These are phyloP conservation scores for Tuta absoluta DNA, from an alignment of 2,888 invertebrate species.

Conservation along the genomic window DNA sequence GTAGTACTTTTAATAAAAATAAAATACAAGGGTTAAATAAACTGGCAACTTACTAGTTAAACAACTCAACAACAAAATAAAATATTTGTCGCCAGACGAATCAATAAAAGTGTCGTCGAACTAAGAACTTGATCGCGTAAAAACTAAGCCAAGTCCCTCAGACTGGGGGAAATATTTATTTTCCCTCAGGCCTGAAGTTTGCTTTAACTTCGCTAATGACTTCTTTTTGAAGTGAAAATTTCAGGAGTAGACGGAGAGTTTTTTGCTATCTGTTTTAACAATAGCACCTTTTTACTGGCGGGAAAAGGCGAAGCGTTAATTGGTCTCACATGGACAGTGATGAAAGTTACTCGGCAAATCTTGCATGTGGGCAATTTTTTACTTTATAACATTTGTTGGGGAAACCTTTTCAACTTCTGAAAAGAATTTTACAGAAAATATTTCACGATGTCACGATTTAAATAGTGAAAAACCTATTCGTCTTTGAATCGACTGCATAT, in stretches of 20 bases:
- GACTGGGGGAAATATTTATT: constrained; percentile 70
- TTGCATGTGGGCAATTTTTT: neutral
- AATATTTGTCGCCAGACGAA: neutral
- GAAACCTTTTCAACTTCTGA: no score
- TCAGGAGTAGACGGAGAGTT: constrained; percentile 62
- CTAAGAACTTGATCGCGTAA: constrained; percentile 7
- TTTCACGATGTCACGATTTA: no score
- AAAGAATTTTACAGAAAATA: no score
- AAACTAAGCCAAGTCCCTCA: constrained; percentile 15
- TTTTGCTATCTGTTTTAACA: constrained; percentile 69
- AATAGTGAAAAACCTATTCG: no score
- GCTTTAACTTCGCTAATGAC: constrained; percentile 72
- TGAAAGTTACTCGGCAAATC: constrained; percentile 28
- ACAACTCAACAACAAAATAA: neutral
- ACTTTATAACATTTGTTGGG: neutral
- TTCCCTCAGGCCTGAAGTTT: constrained; percentile 63
- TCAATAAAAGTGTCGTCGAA: constrained; percentile 13
- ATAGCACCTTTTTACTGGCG: constrained; percentile 59
- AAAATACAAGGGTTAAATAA: neutral
- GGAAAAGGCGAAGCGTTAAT: constrained; percentile 36
- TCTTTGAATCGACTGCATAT: no score
- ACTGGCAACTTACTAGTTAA: neutral
- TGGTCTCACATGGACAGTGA: constrained; percentile 42
- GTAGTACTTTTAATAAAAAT: no score
- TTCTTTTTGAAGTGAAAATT: constrained; percentile 71